Percentiles rank a stretch among this genome's conserved stretches.
phyloP scores from a whole-genome alignment of 2,797 vertebrate genomes.

The Dryobates pubescens region DNA sequence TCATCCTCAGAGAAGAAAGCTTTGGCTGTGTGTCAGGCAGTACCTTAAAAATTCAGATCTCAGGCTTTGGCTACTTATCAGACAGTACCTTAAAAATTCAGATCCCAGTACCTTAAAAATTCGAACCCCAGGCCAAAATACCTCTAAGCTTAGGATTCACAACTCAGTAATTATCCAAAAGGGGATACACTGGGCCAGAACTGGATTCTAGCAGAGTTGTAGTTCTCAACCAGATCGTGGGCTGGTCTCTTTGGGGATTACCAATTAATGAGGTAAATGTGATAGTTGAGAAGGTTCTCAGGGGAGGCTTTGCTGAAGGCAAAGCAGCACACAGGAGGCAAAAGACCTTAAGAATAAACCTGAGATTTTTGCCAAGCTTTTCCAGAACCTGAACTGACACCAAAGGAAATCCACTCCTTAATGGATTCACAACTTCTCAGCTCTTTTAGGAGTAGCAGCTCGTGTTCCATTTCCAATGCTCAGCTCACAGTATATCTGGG shows the following conservation, averaged over 20 bases:
- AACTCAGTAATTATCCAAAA: background rate
- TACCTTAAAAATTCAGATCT: background rate
- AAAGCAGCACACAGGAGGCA: background rate
- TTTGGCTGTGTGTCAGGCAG: background rate
- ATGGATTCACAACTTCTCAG: background rate
- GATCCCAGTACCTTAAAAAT: background rate
- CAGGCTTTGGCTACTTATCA: background rate
- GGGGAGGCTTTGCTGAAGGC: background rate
- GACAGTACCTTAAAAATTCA: background rate
- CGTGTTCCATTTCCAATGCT: background rate
- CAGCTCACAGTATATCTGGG: background rate
- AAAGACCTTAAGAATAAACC: background rate
- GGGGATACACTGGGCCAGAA: background rate
- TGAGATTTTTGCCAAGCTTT: background rate
- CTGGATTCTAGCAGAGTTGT: background rate
- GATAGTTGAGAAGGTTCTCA: background rate
- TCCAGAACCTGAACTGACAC: background rate
- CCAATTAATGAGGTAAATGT: background rate
- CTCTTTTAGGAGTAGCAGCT: background rate
- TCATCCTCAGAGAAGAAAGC: fast-evolving
- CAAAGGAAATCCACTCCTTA: background rate
- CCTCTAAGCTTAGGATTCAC: background rate
- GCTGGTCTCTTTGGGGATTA: background rate
- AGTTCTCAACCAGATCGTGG: background rate
- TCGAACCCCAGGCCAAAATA: background rate